These are phyloP conservation scores for Drosophila navojoa DNA, from an alignment of 1,140 invertebrate genomes.

Conservation along the genomic window DNA sequence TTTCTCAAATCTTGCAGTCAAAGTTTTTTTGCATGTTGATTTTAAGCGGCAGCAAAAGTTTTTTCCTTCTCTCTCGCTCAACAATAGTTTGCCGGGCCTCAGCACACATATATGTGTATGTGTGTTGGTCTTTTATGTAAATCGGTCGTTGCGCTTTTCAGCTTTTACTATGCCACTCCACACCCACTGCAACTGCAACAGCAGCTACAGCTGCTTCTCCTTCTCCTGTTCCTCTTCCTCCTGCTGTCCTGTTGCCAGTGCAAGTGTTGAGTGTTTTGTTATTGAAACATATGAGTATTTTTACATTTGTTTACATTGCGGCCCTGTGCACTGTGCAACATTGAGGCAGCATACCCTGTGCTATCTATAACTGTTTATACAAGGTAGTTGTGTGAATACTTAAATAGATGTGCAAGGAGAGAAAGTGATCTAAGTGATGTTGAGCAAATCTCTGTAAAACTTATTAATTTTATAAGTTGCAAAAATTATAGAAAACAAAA, in stretches of 20 bases:
- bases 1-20: constrained; percentile 62
- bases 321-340: constrained; percentile 18
- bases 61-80: constrained; percentile 9
- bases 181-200: background rate
- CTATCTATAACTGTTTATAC: too few relatives aligned
- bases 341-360: constrained; percentile 32
- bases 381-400: background rate
- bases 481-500: too few relatives aligned
- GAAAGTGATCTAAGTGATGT: background rate
- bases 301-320: constrained; percentile 59
- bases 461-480: too few relatives aligned
- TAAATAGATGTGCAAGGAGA: background rate
- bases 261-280: constrained; percentile 79
- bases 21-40: constrained; percentile 37
- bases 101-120: constrained; percentile 1
- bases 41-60: constrained; percentile 47
- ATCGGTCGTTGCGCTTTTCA: constrained; percentile 68
- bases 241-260: constrained; percentile 25
- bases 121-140: constrained; percentile 60
- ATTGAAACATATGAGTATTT: constrained; percentile 75
- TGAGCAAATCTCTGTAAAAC: too few relatives aligned
- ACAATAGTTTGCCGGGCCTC: constrained; percentile 44
- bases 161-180: constrained; percentile 33
- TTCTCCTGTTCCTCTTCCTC: background rate
- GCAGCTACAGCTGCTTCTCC: background rate